These are phyloP conservation scores for Piezodorus guildinii DNA, from an alignment of 1,140 invertebrate species.

Conservation along the genomic window DNA sequence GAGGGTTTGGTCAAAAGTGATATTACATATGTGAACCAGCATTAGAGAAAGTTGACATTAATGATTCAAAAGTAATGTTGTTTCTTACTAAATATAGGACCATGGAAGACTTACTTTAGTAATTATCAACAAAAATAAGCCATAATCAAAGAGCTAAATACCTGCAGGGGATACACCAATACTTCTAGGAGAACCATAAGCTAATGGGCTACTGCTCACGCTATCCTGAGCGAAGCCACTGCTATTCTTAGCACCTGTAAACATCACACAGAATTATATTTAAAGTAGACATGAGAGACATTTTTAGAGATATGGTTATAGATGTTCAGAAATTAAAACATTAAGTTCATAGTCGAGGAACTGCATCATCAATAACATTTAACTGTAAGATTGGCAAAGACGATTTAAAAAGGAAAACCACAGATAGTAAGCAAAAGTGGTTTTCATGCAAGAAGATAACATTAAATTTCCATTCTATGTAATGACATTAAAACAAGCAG, in stretches of 20 bases:
- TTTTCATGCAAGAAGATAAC: conserved; percentile 1
- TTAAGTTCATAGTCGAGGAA: too few species aligned
- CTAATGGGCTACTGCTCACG: conserved; percentile 36
- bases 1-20: too few species aligned
- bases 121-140: too few species aligned
- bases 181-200: conserved; percentile 43
- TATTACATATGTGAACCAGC: too few species aligned
- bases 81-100: too few species aligned
- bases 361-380: too few species aligned
- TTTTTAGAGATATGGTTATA: too few species aligned
- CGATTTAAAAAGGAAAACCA: conserved; percentile 6
- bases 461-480: background rate
- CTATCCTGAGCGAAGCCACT: conserved; percentile 23
- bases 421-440: conserved; percentile 1
- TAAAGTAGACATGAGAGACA: background rate
- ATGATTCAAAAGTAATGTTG: too few species aligned
- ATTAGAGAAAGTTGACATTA: too few species aligned
- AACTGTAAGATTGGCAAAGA: too few species aligned
- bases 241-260: conserved; percentile 20
- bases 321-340: too few species aligned
- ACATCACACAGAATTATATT: background rate
- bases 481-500: background rate
- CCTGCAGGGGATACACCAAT: conserved; percentile 45
- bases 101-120: too few species aligned
- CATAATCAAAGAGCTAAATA: conserved; percentile 28